Evolutionary conservation across 1,140 invertebrate genomes (phyloP).

Genomic region (Uloborus diversus): DNA sequence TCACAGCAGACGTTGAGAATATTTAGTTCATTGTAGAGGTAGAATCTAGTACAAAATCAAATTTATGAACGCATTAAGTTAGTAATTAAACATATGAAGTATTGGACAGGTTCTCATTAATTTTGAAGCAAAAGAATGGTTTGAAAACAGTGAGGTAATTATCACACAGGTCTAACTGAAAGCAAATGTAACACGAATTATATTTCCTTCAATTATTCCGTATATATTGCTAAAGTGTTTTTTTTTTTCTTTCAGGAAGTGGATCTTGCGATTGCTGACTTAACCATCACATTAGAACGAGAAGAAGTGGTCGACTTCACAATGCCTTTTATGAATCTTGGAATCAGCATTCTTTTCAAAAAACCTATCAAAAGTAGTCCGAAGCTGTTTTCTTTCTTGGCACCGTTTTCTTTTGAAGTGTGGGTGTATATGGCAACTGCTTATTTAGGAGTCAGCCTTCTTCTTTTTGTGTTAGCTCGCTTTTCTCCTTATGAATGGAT

Average conservation of each 20-base stretch:
- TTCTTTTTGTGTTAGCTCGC: conserved; percentile 92
- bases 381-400: conserved; percentile 85
- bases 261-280: conserved; percentile 69
- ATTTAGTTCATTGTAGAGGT: no score
- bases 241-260: conserved; percentile 67
- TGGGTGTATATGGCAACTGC: conserved; percentile 82
- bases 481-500: conserved; percentile 84
- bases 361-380: conserved; percentile 78
- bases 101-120: no score
- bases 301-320: conserved; percentile 70
- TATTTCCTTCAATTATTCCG: no score
- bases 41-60: no score
- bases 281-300: conserved; percentile 69
- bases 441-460: conserved; percentile 90
- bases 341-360: conserved; percentile 84
- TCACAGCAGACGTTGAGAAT: no score
- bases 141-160: no score
- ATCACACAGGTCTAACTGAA: no score
- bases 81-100: no score
- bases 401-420: conserved; percentile 84
- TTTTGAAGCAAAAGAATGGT: no score
- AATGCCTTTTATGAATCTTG: conserved; percentile 71
- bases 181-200: no score
- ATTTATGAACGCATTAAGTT: no score
- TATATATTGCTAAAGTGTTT: no score